Evolutionary conservation across 2,888 invertebrate genomes (phyloP).

Genomic region (Lithophane socia): DNA sequence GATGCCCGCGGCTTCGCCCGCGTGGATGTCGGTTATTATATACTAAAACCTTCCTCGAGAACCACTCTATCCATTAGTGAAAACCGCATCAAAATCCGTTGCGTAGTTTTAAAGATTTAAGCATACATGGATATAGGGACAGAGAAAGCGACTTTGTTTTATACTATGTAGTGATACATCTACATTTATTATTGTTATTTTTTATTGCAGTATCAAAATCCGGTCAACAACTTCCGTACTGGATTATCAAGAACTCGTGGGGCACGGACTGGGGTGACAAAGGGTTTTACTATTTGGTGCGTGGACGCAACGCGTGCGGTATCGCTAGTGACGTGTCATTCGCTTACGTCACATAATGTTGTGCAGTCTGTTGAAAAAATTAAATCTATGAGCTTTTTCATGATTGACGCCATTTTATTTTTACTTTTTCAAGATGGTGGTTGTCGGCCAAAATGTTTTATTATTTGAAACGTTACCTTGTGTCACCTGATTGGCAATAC

Average conservation of each 20-base stretch:
- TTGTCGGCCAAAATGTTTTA: background rate
- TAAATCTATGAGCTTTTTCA: background rate
- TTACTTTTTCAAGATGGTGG: slow-evolving; percentile 4
- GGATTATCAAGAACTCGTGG: slow-evolving; percentile 85
- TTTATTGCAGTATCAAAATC: slow-evolving; percentile 60
- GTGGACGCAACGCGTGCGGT: slow-evolving; percentile 81
- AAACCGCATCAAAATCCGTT: too few species aligned
- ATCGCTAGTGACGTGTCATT: slow-evolving; percentile 75
- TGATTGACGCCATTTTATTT: background rate
- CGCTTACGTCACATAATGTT: slow-evolving; percentile 13
- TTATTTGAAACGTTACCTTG: too few species aligned
- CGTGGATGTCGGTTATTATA: too few species aligned
- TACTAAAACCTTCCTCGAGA: too few species aligned
- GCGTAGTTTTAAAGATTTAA: too few species aligned
- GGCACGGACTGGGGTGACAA: slow-evolving; percentile 74
- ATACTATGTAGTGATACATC: background rate
- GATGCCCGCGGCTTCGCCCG: too few species aligned
- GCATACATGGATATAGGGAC: too few species aligned
- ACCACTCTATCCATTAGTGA: too few species aligned
- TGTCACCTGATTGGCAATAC: background rate
- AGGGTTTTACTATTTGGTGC: slow-evolving; percentile 79
- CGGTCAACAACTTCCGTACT: slow-evolving; percentile 69
- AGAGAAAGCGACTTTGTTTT: too few species aligned
- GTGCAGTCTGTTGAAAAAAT: background rate
- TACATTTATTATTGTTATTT: background rate